Evolutionary conservation across 2,797 vertebrate genomes (phyloP), one percentile per base, ranked within the genome.

Genomic region (Chelidonichthys spinosus): DNA sequence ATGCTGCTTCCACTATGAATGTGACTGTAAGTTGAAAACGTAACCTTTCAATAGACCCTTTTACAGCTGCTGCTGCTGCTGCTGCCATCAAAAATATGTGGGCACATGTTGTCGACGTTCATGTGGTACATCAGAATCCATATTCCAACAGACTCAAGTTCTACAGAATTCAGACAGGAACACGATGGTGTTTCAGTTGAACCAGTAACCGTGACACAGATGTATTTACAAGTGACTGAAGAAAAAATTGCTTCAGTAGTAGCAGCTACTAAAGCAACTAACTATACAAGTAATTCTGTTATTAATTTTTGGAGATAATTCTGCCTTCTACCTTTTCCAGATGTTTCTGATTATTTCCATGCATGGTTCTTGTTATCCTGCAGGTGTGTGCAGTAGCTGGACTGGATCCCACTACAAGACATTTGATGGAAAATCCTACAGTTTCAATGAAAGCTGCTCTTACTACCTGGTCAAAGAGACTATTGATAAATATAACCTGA

Each of bases 381-480:
- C 87, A 98, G 97, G 97, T 83, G 91, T 95, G 56, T 98, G 97
- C 86, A 93, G 74, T 0, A 93, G 95, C 76, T 96, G 95, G 95
- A 91, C 94, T 17, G 92, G 92, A 69, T 92, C 92, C 0, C 94
- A 96, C 87, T 96, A 94, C 69, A 36, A 86, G 60, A 98, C 97
- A 60, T 98, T 98, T 75, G 97, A 98, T 65, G 97, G 96, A 36
- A 74, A 83, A 1, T 87, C 92, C 67, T 98, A 96, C 74, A 92
- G 69, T 78, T 96, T 94, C 85, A 91, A 95, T 49, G 89, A 95
- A 6, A 95, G 94, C 65, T 98, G 97, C 79, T 95, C 96, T 0
- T 97, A 96, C 1, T 92, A 96, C 65, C 92, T 98, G 67, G 94
- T 97, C 83, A 96, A 98, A 90, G 95, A 97, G 86, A 90, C 95